Evolutionary conservation across 2,113 vertebrate species (phyloP).

Genomic region (Rhodinocichla rosea): DNA sequence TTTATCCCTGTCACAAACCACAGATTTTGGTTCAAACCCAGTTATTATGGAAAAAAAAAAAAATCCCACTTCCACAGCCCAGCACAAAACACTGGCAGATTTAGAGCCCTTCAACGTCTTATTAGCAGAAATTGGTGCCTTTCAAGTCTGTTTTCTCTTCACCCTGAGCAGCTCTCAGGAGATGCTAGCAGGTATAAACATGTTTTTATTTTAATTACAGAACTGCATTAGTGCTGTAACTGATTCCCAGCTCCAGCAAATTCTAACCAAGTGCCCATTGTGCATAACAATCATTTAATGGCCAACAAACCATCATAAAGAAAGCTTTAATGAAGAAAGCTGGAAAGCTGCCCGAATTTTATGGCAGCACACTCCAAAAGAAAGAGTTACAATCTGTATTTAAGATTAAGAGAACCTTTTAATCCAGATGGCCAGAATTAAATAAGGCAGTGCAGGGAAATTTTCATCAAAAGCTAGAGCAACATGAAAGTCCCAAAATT

Average conservation of each 20-base stretch:
- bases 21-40: neutral
- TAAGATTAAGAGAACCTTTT: slow-evolving; percentile 73
- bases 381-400: slow-evolving; percentile 71
- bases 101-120: neutral
- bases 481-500: slow-evolving; percentile 72
- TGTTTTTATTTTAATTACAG: slow-evolving; percentile 82
- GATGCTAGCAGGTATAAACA: slow-evolving; percentile 80
- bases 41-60: neutral
- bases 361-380: slow-evolving; percentile 71
- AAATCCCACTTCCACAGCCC: neutral
- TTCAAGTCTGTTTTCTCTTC: neutral
- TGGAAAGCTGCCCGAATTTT: slow-evolving; percentile 69
- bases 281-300: slow-evolving; percentile 68
- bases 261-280: slow-evolving; percentile 77
- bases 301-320: slow-evolving; percentile 68
- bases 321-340: slow-evolving; percentile 74
- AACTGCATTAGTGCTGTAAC: slow-evolving; percentile 68
- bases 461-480: slow-evolving; percentile 72
- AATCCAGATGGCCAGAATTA: slow-evolving; percentile 73
- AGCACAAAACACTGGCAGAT: neutral
- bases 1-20: neutral
- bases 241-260: slow-evolving; percentile 76
- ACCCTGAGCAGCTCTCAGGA: slow-evolving; percentile 55
- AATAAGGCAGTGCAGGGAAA: slow-evolving; percentile 61
- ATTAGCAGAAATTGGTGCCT: neutral